Conservation (phyloP, 1,140 invertebrate genomes). For the Vanessa atalanta region DNA sequence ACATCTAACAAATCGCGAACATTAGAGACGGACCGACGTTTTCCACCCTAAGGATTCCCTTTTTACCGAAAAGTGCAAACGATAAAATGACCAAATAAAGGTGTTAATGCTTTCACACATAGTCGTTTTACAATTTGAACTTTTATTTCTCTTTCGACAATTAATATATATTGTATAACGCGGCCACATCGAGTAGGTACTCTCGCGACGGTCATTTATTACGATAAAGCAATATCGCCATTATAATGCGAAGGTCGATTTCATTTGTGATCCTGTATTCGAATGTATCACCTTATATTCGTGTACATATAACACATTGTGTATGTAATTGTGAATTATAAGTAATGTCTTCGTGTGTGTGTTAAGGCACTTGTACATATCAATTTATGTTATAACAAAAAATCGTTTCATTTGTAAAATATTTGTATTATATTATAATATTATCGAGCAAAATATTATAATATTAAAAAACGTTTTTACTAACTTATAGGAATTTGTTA, state of each 20-base stretch:
- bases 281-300: slow-evolving; percentile 38
- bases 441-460: no score
- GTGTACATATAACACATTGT: slow-evolving; percentile 1
- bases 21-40: no score
- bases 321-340: slow-evolving; percentile 12
- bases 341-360: slow-evolving; percentile 1
- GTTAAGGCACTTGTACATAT: slow-evolving; percentile 4
- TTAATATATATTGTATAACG: slow-evolving; percentile 9
- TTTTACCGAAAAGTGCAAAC: no score
- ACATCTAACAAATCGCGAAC: no score
- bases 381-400: not conserved
- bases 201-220: slow-evolving; percentile 42
- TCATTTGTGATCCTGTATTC: slow-evolving; percentile 65
- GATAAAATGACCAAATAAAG: not conserved
- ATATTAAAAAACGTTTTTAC: no score
- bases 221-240: slow-evolving; percentile 50
- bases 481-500: no score
- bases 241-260: slow-evolving; percentile 64
- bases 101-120: not conserved
- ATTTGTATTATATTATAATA: not conserved
- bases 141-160: slow-evolving; percentile 1
- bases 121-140: not conserved
- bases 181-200: slow-evolving; percentile 7
- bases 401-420: not conserved
- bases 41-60: not conserved